Base-by-base conservation (phyloP, 2,113 vertebrate species). In the Hippotragus niger region DNA sequence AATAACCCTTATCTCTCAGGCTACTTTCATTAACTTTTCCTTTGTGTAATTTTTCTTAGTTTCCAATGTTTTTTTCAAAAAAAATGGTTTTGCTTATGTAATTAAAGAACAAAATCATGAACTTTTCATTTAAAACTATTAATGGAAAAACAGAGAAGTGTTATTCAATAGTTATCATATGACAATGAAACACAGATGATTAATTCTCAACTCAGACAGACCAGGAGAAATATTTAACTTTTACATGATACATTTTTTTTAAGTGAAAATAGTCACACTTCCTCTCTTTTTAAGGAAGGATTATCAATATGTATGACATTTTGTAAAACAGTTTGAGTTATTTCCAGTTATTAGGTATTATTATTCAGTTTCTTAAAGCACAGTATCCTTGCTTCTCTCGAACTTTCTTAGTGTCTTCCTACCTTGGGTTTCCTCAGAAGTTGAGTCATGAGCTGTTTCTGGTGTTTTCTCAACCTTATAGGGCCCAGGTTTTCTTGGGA, bases 11-110 rank as follows among this genome's bases (percentile, higher is more conserved):
- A 58, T 47, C 40, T 88, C 50, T 89, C 17, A 89, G 2, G n/a
- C 11, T 92, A 84, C 47, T 89, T 96, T 67, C 43, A 53, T 62
- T 80, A 33, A 58, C 52, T 85, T 96, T 96, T 91, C 80, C 60
- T 92, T 47, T 31, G 11, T 64, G 8, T 27, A 55, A 1, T 21
- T 95, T 88, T 97, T n/a, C 60, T 80, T 57, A 43, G 58, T 74
- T 96, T 92, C 43, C 9, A 74, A 0, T 33, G 6, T 90, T 78
- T 92, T 83, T 78, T 43, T 9, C 2, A 90, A 78, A 90, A 40
- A 78, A n/a, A 47, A 36, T 36, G 2, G 14, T 10, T 78, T 91
- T 91, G 33, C 45, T 92, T 93, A 33, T 36, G 5, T 58, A 57
- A 47, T 81, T 86, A 89, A 81, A 62, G 64, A 14, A 89, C 67